Evolutionary conservation across 2,888 invertebrate species (phyloP).

Genomic region (Drosophila cracens): DNA sequence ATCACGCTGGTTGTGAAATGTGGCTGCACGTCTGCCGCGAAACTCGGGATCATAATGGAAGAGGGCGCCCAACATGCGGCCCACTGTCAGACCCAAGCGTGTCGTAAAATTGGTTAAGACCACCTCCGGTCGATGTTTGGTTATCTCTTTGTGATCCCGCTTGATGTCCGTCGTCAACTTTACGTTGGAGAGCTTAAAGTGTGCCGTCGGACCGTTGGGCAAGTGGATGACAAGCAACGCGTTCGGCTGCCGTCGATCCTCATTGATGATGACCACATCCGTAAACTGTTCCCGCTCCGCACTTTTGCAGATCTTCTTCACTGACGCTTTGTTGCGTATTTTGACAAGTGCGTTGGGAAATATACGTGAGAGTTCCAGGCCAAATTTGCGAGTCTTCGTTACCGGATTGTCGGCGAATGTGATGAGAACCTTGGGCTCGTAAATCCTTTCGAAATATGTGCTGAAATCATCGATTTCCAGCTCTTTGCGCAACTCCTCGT

Average conservation of each 20-base stretch:
- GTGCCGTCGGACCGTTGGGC: constrained; percentile 98
- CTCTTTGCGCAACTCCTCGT: constrained; percentile 90
- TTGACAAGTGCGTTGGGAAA: constrained; percentile 96
- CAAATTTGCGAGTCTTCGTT: constrained; percentile 95
- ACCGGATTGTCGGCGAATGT: constrained; percentile 97
- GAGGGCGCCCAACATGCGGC: constrained; percentile 96
- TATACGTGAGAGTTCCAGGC: constrained; percentile 94
- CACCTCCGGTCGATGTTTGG: constrained; percentile 96
- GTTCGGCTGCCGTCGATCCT: constrained; percentile 96
- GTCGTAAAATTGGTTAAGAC: constrained; percentile 98
- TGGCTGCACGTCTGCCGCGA: constrained; percentile 95
- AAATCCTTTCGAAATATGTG: constrained; percentile 92
- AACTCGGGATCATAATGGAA: constrained; percentile 99
- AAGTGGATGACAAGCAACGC: constrained; percentile 96
- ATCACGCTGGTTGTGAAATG: constrained; percentile 99
- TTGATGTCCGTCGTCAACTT: constrained; percentile 94
- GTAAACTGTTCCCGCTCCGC: constrained; percentile 92
- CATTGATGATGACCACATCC: constrained; percentile 96
- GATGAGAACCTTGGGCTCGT: constrained; percentile 97
- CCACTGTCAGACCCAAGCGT: constrained; percentile 94
- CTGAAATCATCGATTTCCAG: constrained; percentile 94
- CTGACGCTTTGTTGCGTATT: constrained; percentile 94
- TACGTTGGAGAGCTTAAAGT: constrained; percentile 97
- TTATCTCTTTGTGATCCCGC: constrained; percentile 92
- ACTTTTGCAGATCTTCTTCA: constrained; percentile 96